A percentile compares a stretch with the other conserved stretches of the same genome.
Evolutionary conservation across 2,797 vertebrate species (phyloP).

Genomic region (Hyperoplus immaculatus): DNA sequence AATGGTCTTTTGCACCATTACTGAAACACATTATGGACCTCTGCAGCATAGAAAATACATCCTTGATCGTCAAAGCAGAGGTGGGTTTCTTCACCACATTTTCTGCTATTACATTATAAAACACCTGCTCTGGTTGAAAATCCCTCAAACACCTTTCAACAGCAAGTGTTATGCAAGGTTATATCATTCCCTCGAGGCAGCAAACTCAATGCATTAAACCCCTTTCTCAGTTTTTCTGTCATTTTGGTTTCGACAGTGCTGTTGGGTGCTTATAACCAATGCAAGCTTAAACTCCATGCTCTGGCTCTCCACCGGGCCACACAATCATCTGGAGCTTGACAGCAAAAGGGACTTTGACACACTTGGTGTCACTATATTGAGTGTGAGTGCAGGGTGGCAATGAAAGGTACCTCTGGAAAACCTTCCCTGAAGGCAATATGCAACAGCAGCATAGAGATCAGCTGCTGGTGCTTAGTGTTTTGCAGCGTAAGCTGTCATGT

Average conservation of each 20-base stretch:
- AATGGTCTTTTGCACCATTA: background rate
- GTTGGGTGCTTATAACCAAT: conserved; percentile 61
- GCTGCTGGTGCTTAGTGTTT: conserved; percentile 67
- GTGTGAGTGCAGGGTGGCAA: conserved; percentile 62
- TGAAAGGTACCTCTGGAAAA: conserved; percentile 61
- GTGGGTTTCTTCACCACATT: conserved; percentile 9
- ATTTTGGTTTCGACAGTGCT: conserved; percentile 60
- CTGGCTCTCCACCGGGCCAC: conserved; percentile 61
- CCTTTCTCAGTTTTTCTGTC: conserved; percentile 37
- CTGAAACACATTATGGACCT: background rate
- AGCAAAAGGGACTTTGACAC: conserved; percentile 61
- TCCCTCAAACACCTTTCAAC: conserved; percentile 38
- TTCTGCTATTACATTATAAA: conserved; percentile 2
- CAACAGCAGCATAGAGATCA: conserved; percentile 73
- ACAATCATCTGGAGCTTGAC: conserved; percentile 77
- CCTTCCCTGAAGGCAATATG: conserved; percentile 63
- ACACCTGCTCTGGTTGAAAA: conserved; percentile 14
- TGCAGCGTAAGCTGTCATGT: conserved; percentile 58
- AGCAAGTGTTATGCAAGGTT: conserved; percentile 15
- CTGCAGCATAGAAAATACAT: background rate
- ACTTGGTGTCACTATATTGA: conserved; percentile 57
- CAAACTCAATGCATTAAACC: conserved; percentile 14
- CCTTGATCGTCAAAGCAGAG: conserved; percentile 14
- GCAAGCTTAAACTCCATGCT: conserved; percentile 62
- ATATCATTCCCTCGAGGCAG: conserved; percentile 27